Evolutionary conservation across 2,797 vertebrate genomes (phyloP), one percentile per base, ranked within the genome.

Genomic region (Manis crassicaudata): DNA sequence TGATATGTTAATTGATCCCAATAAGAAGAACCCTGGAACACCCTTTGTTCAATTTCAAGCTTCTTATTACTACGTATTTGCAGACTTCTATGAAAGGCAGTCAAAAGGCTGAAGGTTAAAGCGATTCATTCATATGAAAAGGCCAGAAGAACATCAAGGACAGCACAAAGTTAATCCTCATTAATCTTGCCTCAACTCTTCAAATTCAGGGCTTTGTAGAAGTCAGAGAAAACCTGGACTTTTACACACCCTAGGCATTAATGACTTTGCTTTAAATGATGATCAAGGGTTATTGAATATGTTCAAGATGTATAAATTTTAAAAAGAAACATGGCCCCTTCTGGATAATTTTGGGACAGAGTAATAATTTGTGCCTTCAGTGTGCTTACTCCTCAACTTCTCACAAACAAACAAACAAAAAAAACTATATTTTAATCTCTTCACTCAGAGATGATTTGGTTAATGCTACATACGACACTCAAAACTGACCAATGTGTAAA

Each of bases 61-160:
- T 73, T 67, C 82, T 92, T 77, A 95, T 98, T 94, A 96, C 46
- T 86, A 87, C 37, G 94, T 92, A 96, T 96, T 96, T 94, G 21
- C 88, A 96, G 85, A 86, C 77, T 83, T 92, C 89, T 93, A 79
- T 96, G 90, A 96, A 97, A 96, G 93, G 82, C 50, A 86, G 67
- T 94, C 88, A 87, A 68, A 96, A 92, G 37, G n/a, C 95, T 88
- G 56, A 92, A 50, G 77, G 88, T 68, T 91, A 96, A 89, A 17
- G 25, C 90, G 70, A 97, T 94, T 97, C 81, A 96, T 96, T 94
- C 86, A 84, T 70, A 96, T 13, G 52, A 83, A 96, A 97, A 97
- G 72, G 94, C 95, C 89, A 95, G 94, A 97, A 94, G 94, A 96
- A 97, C 81, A 94, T 92, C 70, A 82, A 60, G 80, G 75, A 92